These are phyloP conservation scores for Tupaia tana DNA, from an alignment of 2,113 vertebrate species.

Conservation along the genomic window DNA sequence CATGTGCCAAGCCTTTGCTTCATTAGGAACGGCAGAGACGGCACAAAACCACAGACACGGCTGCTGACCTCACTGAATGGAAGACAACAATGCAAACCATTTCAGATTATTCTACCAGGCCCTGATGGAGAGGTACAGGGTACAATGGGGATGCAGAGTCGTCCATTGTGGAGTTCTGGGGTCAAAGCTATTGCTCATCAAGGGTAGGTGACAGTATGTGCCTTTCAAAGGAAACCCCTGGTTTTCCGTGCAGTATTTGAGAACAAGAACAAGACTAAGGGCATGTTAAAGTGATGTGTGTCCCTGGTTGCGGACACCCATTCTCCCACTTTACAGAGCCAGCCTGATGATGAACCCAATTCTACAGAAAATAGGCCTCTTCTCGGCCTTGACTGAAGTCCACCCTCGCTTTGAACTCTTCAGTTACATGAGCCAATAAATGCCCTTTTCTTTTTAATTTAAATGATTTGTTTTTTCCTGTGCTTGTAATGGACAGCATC, in stretches of 20 bases:
- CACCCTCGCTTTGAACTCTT: background rate
- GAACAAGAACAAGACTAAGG: background rate
- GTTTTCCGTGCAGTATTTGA: background rate
- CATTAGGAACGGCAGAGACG: background rate
- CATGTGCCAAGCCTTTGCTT: background rate
- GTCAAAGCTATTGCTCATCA: no score
- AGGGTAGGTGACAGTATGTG: background rate
- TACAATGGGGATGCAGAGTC: background rate
- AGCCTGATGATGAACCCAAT: background rate
- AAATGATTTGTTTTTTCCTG: background rate
- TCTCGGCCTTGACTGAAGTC: background rate
- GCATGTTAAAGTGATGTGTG: background rate
- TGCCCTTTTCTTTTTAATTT: background rate
- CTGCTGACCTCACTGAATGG: background rate
- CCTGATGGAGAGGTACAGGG: background rate
- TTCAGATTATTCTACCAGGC: background rate
- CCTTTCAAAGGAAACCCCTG: background rate
- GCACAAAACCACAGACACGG: background rate
- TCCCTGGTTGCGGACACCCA: background rate
- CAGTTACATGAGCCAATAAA: background rate
- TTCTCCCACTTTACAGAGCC: rapidly evolving
- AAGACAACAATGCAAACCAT: background rate
- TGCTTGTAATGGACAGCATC: background rate
- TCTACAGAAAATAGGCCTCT: background rate
- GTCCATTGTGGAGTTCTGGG: background rate